phyloP scores from a whole-genome alignment of 2,113 vertebrate genomes.

The Phyllostomus hastatus region DNA sequence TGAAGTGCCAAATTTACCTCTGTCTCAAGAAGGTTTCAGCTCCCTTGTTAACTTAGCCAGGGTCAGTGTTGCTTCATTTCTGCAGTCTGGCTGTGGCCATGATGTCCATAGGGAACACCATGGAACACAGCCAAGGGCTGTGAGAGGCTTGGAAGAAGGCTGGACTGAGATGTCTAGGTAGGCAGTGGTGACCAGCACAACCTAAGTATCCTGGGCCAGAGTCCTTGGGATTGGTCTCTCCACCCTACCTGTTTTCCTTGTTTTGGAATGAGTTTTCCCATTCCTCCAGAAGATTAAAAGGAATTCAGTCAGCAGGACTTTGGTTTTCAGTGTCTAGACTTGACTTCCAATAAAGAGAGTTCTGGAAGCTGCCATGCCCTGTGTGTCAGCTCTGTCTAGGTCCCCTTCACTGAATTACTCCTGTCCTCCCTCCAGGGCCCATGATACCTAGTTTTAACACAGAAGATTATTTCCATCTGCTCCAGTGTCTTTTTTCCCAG shows the following conservation, averaged over 20 bases:
- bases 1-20: background rate
- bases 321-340: background rate
- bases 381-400: background rate
- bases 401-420: background rate
- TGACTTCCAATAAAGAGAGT: background rate
- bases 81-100: background rate
- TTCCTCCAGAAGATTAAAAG: background rate
- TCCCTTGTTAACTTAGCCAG: background rate
- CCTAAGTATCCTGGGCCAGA: no score
- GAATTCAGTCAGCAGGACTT: background rate
- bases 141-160: background rate
- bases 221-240: background rate
- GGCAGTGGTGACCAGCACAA: background rate
- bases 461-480: background rate
- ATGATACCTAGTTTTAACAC: background rate
- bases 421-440: background rate
- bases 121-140: background rate
- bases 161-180: background rate
- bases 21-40: background rate
- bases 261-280: background rate
- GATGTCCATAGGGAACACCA: background rate
- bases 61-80: background rate
- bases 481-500: background rate
- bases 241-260: background rate
- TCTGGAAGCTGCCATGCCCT: background rate